Evolutionary conservation across 2,888 invertebrate genomes (phyloP), one percentile per base, ranked within the genome.

Genomic region (Desoria tigrina): DNA sequence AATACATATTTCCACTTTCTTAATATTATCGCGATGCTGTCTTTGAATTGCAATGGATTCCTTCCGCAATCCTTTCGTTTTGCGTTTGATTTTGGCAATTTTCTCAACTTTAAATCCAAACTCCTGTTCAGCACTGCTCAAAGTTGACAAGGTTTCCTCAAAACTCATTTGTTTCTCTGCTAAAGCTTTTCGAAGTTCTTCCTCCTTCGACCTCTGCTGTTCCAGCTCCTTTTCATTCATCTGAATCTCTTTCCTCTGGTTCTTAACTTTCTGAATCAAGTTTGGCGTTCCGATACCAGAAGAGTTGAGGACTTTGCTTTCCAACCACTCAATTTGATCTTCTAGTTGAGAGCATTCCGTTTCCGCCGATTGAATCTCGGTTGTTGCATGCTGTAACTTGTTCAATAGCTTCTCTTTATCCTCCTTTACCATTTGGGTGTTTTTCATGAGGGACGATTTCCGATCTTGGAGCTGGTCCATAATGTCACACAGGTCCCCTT

Each of bases 31-130:
- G 2, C n/a, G 11, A 51, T 79, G 82, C 80, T 88, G 89, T 66
- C 92, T 88, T 63, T 96, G 86, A 78, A 95, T 92, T 77, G 94
- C 92, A 80, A 93, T 91, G 1, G 89, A 88, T 81, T 90, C 89
- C 81, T 97, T 96, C 72, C 92, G 84, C 77, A 97, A 96, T 77
- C 94, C 88, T 58, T 96, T 83, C 80, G 91, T 85, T 81, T 94
- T 94, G n/a, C 87, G 84, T 78, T 92, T 89, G 78, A 96, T 86
- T 81, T 95, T 92, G 78, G 93, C 92, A 61, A 97, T 81, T 80
- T 95, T 93, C 77, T 90, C 90, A 28, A 94, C 92, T 81, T 98
- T 98, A 63, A 92, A 88, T 79, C 98, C 98, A 1, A 97, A 95
- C 82, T 98, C 96, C 79, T 96, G 95, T 79, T 96, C 94, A 63